Evolutionary conservation across 2,797 vertebrate species (phyloP).

Genomic region (Psittacula echo): DNA sequence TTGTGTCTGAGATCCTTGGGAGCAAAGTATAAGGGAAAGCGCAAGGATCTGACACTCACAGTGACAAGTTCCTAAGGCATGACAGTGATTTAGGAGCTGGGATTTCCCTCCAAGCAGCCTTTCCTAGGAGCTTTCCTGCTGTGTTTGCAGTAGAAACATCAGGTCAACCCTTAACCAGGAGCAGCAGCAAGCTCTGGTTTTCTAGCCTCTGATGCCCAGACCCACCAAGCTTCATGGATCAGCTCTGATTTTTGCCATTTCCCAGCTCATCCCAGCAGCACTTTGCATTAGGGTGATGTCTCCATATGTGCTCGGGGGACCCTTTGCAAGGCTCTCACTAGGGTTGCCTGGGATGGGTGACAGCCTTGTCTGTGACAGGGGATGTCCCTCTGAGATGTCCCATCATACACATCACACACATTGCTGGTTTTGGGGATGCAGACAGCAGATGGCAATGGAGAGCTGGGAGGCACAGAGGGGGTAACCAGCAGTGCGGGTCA

Average conservation of each 20-base stretch:
- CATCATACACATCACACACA: rapidly evolving
- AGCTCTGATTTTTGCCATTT: background rate
- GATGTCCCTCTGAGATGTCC: background rate
- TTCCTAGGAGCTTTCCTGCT: background rate
- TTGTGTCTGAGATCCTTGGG: background rate
- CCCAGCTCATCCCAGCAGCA: background rate
- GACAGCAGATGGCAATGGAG: background rate
- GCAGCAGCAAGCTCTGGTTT: background rate
- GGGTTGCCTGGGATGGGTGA: background rate
- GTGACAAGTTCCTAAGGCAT: background rate
- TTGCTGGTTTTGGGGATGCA: background rate
- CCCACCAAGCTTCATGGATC: background rate
- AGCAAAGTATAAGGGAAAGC: background rate
- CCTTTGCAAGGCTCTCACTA: background rate
- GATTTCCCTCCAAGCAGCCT: background rate
- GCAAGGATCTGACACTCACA: background rate
- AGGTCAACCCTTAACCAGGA: background rate
- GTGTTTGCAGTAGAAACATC: background rate
- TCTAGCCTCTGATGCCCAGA: background rate
- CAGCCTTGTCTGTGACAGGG: rapidly evolving
- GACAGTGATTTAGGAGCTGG: background rate
- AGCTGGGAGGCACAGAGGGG: background rate
- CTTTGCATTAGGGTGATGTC: background rate
- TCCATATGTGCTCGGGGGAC: rapidly evolving
- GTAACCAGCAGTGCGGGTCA: background rate